Base-by-base conservation (phyloP, 2,113 vertebrate species). In the Ciconia boyciana region DNA sequence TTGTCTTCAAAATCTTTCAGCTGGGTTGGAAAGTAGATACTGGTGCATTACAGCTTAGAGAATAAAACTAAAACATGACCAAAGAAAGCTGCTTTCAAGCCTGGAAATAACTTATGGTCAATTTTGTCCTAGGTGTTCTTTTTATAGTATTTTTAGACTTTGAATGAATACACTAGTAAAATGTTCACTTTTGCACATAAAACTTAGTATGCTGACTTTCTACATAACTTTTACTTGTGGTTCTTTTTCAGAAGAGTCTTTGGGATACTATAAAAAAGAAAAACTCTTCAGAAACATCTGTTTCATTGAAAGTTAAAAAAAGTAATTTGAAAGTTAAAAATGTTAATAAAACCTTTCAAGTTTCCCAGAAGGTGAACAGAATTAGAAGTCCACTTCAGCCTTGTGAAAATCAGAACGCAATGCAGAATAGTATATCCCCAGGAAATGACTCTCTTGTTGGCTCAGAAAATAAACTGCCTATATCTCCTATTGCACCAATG, bases 201-300 rank as follows among this genome's bases (percentile, higher is more conserved):
- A 69, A 39, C 39, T 39, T 39, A 39, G 39, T 39, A 39, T 39
- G 39, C 39, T 39, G 39, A 39, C 39, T 39, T 39, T 39, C 39
- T 39, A 39, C 39, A 39, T 39, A 72, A 87, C 36, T 57, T 64
- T 19, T 43, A 41, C 39, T 54, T 61, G 11, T 46, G 92, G 1
- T 48, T 96, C 79, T 62, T 92, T 93, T 98, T 87, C 97, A 99
- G 99, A 99, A 95, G 93, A 99, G 97, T 90, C 97, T 99, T 86
- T 99, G 99, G 99, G 98, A 99, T 93, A 96, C 98, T 11, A 98
- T 99, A 88, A 99, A 98, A 96, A 98, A 98, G 82, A 99, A 99
- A 96, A 98, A 83, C 49, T 92, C 68, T 32, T 94, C 82, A 20
- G 97, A 83, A 61, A 79, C 89, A 34, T 94, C 94, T 9, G 54